These are phyloP conservation scores for Falco berigora DNA, from an alignment of 2,797 vertebrate genomes.

Conservation along the genomic window DNA sequence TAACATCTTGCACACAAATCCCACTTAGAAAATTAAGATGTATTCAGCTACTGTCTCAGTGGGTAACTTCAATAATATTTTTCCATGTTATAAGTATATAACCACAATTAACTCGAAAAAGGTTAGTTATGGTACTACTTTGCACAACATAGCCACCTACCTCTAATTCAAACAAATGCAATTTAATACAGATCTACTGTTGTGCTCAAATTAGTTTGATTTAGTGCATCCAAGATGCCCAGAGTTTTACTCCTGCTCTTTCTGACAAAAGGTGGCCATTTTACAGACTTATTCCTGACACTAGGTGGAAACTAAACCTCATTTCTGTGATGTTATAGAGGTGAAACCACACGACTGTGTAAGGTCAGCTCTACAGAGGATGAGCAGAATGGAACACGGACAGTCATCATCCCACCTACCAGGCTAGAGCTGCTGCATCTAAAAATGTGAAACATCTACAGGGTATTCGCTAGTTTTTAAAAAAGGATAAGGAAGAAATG, in stretches of 20 bases:
- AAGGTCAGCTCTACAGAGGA: not conserved
- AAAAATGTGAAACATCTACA: not conserved
- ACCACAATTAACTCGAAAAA: not conserved
- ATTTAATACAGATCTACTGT: not conserved
- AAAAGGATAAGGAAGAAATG: accelerated
- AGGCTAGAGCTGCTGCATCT: not conserved
- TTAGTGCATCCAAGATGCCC: too few relatives aligned
- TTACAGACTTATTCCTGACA: not conserved
- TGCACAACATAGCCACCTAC: not conserved
- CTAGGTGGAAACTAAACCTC: not conserved
- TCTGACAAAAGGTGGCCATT: not conserved
- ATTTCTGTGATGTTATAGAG: too few relatives aligned
- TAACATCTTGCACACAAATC: not conserved
- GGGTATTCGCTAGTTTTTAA: accelerated
- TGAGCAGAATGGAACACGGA: not conserved
- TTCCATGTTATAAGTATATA: not conserved
- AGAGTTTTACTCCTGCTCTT: not conserved
- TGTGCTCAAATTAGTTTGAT: not conserved
- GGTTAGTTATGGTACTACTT: too few relatives aligned
- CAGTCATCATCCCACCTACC: too few relatives aligned
- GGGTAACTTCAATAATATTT: not conserved
- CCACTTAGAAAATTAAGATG: not conserved
- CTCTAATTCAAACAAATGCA: not conserved
- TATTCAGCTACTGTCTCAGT: not conserved
- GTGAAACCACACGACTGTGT: accelerated